phyloP scores from a whole-genome alignment of 1,140 invertebrate genomes.

The Saccostrea glomerata region DNA sequence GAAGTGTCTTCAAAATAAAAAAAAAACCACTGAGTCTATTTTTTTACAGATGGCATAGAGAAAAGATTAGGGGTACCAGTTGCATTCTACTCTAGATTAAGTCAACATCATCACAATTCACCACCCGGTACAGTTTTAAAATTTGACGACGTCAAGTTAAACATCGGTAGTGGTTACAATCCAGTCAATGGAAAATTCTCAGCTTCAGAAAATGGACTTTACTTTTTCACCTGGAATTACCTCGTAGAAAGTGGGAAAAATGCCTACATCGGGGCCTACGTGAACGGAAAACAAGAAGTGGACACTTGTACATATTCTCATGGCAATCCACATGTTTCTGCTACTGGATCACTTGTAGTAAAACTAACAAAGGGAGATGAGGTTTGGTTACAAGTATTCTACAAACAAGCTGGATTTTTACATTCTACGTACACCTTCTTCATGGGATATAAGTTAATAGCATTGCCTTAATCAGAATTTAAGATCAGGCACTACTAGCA shows the following conservation, averaged over 20 bases:
- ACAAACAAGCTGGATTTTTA: neutral
- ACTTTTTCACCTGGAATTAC: neutral
- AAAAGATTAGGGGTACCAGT: neutral
- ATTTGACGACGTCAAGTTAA: constrained; percentile 21
- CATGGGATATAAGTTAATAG: neutral
- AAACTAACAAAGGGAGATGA: neutral
- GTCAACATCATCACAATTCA: neutral
- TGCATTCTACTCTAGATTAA: neutral
- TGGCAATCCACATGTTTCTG: neutral
- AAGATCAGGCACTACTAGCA: neutral
- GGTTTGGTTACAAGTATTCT: neutral
- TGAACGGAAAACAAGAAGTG: neutral
- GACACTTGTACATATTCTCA: neutral
- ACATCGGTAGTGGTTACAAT: neutral
- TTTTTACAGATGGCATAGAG: neutral
- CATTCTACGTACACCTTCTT: neutral
- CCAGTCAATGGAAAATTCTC: neutral
- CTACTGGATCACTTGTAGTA: neutral
- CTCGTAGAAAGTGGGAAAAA: neutral
- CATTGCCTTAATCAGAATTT: neutral
- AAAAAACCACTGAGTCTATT: too few species aligned
- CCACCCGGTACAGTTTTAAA: neutral
- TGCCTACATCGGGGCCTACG: neutral
- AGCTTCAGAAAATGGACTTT: neutral
- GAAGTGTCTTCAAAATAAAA: too few species aligned